Evolutionary conservation across 2,113 vertebrate species (phyloP).

Genomic region (Astur gentilis): DNA sequence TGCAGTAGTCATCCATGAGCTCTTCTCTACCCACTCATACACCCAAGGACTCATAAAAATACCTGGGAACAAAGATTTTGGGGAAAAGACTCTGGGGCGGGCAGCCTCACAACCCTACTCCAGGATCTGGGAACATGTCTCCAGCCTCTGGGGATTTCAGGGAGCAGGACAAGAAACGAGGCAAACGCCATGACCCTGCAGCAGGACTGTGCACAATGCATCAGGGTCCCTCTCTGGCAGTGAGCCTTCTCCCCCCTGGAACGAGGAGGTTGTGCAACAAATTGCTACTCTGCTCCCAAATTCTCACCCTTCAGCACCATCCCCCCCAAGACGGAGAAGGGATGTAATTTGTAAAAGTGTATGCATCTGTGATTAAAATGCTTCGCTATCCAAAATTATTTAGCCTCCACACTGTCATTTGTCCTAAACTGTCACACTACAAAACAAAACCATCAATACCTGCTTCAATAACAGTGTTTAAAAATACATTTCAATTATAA

Average conservation of each 20-base stretch:
- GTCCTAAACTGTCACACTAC: not conserved
- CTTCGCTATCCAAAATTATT: not conserved
- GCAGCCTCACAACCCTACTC: not conserved
- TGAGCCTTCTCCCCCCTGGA: not conserved
- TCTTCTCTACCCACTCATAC: not conserved
- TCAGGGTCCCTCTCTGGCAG: not conserved
- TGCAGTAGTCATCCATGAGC: not conserved
- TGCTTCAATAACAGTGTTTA: not conserved
- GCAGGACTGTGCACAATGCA: not conserved
- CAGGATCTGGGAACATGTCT: not conserved
- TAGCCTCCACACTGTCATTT: not conserved
- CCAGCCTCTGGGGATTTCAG: not conserved
- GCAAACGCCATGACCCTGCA: not conserved
- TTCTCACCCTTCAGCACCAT: not conserved
- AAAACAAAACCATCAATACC: not conserved
- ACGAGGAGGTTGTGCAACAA: rapidly evolving
- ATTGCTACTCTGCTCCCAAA: not conserved
- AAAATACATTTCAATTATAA: not conserved
- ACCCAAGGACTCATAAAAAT: not conserved
- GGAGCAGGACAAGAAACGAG: not conserved
- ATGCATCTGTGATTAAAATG: not conserved
- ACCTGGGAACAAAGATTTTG: not conserved
- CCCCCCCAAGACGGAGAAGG: not conserved
- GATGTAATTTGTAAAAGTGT: not conserved
- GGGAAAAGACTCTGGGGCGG: not conserved